Evolutionary conservation across 2,113 vertebrate genomes (phyloP).

Genomic region (Origma solitaria): DNA sequence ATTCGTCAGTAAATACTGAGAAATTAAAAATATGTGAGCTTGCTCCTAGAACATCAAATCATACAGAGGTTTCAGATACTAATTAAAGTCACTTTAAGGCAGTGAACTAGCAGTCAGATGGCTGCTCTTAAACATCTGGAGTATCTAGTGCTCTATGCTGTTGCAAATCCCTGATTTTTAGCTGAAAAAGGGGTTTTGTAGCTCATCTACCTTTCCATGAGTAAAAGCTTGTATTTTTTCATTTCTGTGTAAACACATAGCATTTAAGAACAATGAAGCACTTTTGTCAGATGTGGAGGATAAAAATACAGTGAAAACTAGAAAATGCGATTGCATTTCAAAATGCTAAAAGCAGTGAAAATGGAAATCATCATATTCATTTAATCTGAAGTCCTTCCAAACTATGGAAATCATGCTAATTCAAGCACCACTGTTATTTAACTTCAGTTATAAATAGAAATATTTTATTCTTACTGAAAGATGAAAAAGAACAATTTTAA

Average conservation of each 20-base stretch:
- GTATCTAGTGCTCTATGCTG: neutral
- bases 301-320: neutral
- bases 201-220: neutral
- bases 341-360: neutral
- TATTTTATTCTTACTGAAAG: neutral
- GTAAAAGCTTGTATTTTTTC: neutral
- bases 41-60: neutral
- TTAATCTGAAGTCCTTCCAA: neutral
- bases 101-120: neutral
- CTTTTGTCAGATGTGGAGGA: neutral
- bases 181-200: neutral
- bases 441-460: neutral
- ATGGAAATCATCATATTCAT: neutral
- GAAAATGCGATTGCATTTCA: neutral
- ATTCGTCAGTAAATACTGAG: neutral
- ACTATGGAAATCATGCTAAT: neutral
- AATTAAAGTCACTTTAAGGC: neutral
- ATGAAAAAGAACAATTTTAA: neutral
- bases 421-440: neutral
- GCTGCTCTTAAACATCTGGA: neutral
- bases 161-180: neutral
- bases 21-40: fast-evolving
- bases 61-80: neutral
- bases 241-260: neutral
- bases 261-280: neutral